phyloP scores from a whole-genome alignment of 2,797 vertebrate genomes.

The Liparis tanakae region DNA sequence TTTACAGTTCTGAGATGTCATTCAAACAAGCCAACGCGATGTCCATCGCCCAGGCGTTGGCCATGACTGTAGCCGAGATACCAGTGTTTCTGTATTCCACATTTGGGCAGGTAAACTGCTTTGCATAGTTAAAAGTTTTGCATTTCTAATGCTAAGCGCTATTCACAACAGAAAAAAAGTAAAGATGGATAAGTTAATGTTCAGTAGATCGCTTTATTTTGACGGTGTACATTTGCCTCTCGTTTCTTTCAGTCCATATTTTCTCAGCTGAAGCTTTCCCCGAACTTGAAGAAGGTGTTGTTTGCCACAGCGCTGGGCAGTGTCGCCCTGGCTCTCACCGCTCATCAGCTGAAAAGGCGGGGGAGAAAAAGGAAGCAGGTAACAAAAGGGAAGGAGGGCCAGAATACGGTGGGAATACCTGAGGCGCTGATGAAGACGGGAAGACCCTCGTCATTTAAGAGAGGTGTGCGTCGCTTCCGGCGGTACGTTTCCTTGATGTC shows the following conservation, averaged over 20 bases:
- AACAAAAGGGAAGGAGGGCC: constrained; percentile 76
- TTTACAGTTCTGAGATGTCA: constrained; percentile 85
- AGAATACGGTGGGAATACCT: constrained; percentile 85
- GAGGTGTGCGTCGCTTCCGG: constrained; percentile 80
- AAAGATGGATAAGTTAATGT: background rate
- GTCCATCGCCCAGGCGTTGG: constrained; percentile 96
- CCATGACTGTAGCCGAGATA: constrained; percentile 99
- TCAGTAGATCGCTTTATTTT: background rate
- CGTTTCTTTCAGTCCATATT: constrained; percentile 82
- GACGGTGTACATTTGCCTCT: constrained; percentile 6
- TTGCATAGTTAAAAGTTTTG: constrained; percentile 18
- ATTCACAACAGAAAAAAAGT: background rate
- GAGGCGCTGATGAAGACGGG: constrained; percentile 87
- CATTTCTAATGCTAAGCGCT: background rate
- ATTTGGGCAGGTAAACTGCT: constrained; percentile 91
- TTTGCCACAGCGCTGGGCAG: constrained; percentile 97
- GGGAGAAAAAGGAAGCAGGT: constrained; percentile 91
- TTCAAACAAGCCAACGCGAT: constrained; percentile 88
- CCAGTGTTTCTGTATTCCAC: constrained; percentile 97
- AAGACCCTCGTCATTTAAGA: constrained; percentile 89
- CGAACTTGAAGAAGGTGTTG: constrained; percentile 94
- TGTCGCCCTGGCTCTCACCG: constrained; percentile 94
- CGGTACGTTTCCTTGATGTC: background rate
- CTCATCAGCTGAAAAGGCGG: constrained; percentile 94
- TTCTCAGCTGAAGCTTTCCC: constrained; percentile 92